Evolutionary conservation across 2,797 vertebrate genomes (phyloP), one percentile per base, ranked within the genome.

Genomic region (Gobio occitaniae): DNA sequence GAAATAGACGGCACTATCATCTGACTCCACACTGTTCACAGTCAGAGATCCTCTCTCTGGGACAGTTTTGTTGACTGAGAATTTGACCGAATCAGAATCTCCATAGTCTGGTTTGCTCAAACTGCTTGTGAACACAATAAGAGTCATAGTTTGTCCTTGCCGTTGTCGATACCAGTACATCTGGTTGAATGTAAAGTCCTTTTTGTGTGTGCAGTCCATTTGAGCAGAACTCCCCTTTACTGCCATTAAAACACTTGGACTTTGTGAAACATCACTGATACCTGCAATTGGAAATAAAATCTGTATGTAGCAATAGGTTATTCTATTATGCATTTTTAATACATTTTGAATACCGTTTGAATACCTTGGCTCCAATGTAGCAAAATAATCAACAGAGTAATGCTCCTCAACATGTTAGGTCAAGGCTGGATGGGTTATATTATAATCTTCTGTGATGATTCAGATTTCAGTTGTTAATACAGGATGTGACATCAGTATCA

Each of bases 1-100:
- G 86, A 93, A 87, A 85, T 91, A 92, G 66, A 89, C 0, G 21
- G 83, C 91, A 15, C 54, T 7, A 32, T 91, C 91, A 71, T n/a
- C 61, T 8, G 87, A 21, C 47, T 41, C 54, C 76, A 92, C 10
- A 6, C 87, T 86, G 52, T 88, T 89, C 70, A 88, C 70, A 15
- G 69, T 89, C 2, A 91, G 80, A 11, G 87, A 89, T 44, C 93
- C 91, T 2, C 12, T 38, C 0, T 81, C 0, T 85, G 36, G 2
- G 0, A 69, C 15, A 3, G 77, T 41, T 47, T 92, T 93, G 3
- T 2, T 76, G 0, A 6, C 16, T 11, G 80, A 38, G 16, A 89
- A 91, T 84, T 84, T 90, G 0, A 44, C 32, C 1, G 38, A 0
- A 2, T 25, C 65, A 7, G 8, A 59, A 48, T 78, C 56, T 32